Evolutionary conservation across 1,140 invertebrate species (phyloP).

Genomic region (Drosophila subobscura): DNA sequence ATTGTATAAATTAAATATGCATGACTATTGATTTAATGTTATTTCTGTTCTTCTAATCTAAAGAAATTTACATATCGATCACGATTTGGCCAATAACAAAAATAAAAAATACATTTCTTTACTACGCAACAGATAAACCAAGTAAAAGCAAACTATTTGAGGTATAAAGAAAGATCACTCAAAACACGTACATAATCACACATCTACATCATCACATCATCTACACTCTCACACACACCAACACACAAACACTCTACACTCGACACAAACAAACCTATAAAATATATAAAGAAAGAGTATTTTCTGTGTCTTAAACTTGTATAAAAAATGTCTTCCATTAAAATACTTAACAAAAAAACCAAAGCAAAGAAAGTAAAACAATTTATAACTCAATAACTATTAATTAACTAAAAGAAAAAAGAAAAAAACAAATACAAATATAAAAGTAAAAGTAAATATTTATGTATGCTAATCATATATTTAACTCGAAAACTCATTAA

Average conservation of each 20-base stretch:
- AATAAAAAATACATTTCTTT: conserved; percentile 39
- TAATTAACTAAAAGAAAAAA: conserved; percentile 66
- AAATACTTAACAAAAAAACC: conserved; percentile 71
- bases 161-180: conserved; percentile 19
- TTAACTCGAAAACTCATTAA: conserved; percentile 59
- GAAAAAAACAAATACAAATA: conserved; percentile 47
- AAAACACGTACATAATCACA: conserved; percentile 32
- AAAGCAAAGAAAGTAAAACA: conserved; percentile 55
- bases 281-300: conserved; percentile 77
- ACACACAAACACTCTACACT: conserved; percentile 31
- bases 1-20: conserved; percentile 14
- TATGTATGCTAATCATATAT: conserved; percentile 26
- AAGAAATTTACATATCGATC: conserved; percentile 70
- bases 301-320: conserved; percentile 84
- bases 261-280: conserved; percentile 32
- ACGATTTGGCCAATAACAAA: conserved; percentile 32
- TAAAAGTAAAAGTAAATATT: conserved; percentile 50
- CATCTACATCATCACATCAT: conserved; percentile 25
- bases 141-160: conserved; percentile 47
- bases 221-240: conserved; percentile 11
- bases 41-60: conserved; percentile 11
- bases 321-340: conserved; percentile 84
- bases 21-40: conserved; percentile 28
- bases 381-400: conserved; percentile 71
- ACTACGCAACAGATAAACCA: conserved; percentile 31